Base-by-base conservation (phyloP, 2,797 vertebrate genomes). In the Neosilurus mollespiculum region DNA sequence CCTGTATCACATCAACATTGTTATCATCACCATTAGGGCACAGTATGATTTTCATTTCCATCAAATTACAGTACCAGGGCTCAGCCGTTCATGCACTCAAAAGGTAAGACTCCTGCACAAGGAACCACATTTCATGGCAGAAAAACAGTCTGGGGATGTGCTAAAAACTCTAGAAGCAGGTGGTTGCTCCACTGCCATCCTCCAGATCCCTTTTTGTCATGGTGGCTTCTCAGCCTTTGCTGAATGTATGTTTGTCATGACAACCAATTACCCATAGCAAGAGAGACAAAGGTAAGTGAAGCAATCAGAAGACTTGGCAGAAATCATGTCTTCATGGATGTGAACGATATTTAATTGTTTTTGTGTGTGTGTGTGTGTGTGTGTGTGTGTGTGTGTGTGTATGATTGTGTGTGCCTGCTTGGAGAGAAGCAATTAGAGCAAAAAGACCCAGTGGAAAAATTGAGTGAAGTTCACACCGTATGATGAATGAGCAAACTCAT, bases 231-330 rank as follows among this genome's bases (percentile, higher is more conserved):
- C 64, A 49, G 81, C 88, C 80, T 77, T 80, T 87, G 88, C 89
- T 89, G 88, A 91, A 84, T 89, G 89, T 90, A 89, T 69, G 84
- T 93, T 93, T 92, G 92, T 93, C 93, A 94, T 95, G 93, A 93
- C 93, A 94, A 94, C 92, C 92, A 92, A 91, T 93, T 92, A 93
- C 87, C 90, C 91, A 91, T 88, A 91, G 91, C 90, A 92, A 92
- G 91, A 90, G 88, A 87, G 89, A 88, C 86, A 85, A 88, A 87
- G 87, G 87, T 90, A 92, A 91, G 88, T 91, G 91, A 92, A 89
- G 89, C 90, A 93, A 92, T 93, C 93, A 93, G 90, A 87, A 81
- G 83, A 66, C 86, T 87, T 89, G 89, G 90, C 78, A 78, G 91
- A 90, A 91, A 81, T 77, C 54, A 72, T 66, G 70, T 83, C 73